A percentile compares a stretch with the other conserved stretches of the same genome.
phyloP scores from a whole-genome alignment of 2,113 vertebrate genomes.

The Pimephales promelas region DNA sequence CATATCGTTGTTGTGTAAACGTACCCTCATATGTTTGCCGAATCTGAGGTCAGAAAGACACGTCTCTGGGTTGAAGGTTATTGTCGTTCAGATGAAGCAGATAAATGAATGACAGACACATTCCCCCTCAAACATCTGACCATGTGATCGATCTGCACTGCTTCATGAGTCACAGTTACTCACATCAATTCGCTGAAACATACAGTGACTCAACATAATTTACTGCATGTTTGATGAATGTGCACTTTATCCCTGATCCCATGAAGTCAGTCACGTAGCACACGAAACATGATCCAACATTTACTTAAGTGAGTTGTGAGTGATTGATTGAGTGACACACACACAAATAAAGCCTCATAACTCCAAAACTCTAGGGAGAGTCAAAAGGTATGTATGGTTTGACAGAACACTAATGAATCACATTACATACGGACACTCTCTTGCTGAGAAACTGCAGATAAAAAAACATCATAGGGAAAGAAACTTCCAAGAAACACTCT shows the following conservation, averaged over 20 bases:
- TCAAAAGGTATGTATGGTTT: too few relatives aligned
- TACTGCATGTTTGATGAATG: neutral
- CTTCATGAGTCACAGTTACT: neutral
- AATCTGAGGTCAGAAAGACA: too few relatives aligned
- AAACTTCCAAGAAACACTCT: neutral
- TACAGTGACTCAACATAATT: neutral
- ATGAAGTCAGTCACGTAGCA: neutral
- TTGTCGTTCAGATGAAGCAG: neutral
- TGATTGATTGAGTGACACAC: too few relatives aligned
- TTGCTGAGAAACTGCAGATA: too few relatives aligned
- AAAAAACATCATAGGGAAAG: neutral
- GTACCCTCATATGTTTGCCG: too few relatives aligned
- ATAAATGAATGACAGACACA: neutral
- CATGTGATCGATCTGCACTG: neutral
- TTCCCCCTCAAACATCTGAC: neutral
- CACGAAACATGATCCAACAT: neutral
- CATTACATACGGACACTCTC: too few relatives aligned
- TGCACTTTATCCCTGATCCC: neutral
- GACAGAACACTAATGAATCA: too few relatives aligned
- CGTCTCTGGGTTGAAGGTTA: neutral
- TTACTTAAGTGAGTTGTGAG: neutral
- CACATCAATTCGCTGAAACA: neutral
- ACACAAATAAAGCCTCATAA: too few relatives aligned
- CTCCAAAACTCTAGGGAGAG: too few relatives aligned
- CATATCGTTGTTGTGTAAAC: too few relatives aligned